phyloP scores from a whole-genome alignment of 2,888 invertebrate species.

The Mythimna pallens region DNA sequence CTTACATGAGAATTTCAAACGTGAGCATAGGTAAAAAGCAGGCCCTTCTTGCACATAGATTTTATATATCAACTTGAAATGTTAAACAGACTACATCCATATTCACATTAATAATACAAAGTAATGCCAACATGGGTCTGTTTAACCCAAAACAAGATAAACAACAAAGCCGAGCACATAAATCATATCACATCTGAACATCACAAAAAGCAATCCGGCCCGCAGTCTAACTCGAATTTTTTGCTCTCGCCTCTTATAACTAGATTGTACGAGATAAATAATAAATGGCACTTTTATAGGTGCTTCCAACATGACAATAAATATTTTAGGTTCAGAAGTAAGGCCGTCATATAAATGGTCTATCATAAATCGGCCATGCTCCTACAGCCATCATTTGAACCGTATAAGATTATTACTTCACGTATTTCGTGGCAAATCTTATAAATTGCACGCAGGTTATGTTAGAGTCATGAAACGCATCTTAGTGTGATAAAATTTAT shows the following conservation, averaged over 20 bases:
- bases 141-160: constrained; percentile 43
- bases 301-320: constrained; percentile 59
- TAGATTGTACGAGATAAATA: constrained; percentile 58
- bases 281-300: constrained; percentile 61
- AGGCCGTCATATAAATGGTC: constrained; percentile 43
- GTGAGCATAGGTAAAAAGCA: neutral
- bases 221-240: constrained; percentile 47
- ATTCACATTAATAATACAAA: constrained; percentile 33
- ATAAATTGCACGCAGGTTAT: constrained; percentile 50
- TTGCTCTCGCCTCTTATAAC: constrained; percentile 47
- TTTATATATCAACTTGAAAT: neutral
- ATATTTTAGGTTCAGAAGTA: constrained; percentile 59
- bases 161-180: constrained; percentile 49
- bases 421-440: constrained; percentile 51
- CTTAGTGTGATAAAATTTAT: constrained; percentile 56
- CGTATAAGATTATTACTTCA: constrained; percentile 48
- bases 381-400: constrained; percentile 39
- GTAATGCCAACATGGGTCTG: constrained; percentile 13
- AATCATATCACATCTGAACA: constrained; percentile 54
- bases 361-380: constrained; percentile 52
- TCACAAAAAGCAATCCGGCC: constrained; percentile 54
- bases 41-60: neutral
- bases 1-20: constrained; percentile 11
- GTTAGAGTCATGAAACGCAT: constrained; percentile 51
- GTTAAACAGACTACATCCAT: constrained; percentile 2